Base-by-base conservation (phyloP, 2,113 vertebrate genomes). In the Gambusia affinis region DNA sequence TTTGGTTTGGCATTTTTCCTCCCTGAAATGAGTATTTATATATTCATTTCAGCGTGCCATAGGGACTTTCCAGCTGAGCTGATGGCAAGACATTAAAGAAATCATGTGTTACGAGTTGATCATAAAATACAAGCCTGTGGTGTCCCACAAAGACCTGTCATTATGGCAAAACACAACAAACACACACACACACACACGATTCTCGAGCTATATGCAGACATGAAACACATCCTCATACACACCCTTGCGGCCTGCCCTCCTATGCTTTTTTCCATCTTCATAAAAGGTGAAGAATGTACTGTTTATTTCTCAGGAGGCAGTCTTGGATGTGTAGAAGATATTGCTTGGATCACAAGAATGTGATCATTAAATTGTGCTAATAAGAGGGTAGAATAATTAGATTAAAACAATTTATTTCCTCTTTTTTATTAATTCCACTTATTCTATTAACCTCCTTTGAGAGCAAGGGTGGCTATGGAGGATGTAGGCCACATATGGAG, bases 31-130 rank as follows among this genome's bases (percentile, higher is more conserved):
- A 87, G 88, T 91, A 91, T 91, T 92, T 93, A 87, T 93, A 90
- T 87, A 91, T 94, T 92, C 89, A 90, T 89, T 85, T 91, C 73
- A 86, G 86, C 19, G 60, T 88, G 89, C 90, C 91, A 89, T 87
- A 82, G 91, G 90, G 92, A 87, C 85, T 93, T 93, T 93, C 93
- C 93, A 90, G 91, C 92, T 88, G 94, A 91, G 94, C 91, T 82
- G 88, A 94, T 94, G 93, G 94, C 92, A 93, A 92, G 89, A 93
- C 92, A 94, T 94, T 93, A 95, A 94, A 93, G 87, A 87, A 88
- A 89, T 92, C 60, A 78, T 85, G 65, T 85, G 75, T 91, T 94
- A 91, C 74, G 77, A 93, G 88, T 83, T 88, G 89, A 93, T 94
- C 88, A 85, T 93, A 94, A 94, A 94, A 90, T 79, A 83, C 85